These are phyloP conservation scores for Listronotus bonariensis DNA, from an alignment of 1,140 invertebrate genomes.

Conservation along the genomic window DNA sequence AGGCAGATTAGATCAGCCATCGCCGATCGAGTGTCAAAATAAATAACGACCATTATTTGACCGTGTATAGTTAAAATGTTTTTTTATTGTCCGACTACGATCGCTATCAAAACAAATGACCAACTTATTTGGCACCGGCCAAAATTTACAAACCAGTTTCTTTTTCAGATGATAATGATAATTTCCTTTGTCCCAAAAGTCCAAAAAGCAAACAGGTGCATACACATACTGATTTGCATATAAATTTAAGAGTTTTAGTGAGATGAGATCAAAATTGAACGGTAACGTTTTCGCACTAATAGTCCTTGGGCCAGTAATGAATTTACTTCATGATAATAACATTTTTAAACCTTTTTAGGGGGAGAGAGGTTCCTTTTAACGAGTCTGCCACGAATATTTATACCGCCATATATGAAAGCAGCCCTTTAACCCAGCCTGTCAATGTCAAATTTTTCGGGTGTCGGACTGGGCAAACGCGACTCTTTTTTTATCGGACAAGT, in stretches of 20 bases:
- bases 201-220: constrained; percentile 7
- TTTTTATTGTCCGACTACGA: neutral
- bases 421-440: no score
- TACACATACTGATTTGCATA: neutral
- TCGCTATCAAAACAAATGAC: constrained; percentile 7
- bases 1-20: neutral
- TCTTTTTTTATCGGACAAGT: no score
- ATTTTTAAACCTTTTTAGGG: no score
- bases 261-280: no score
- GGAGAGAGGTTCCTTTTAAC: no score
- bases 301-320: no score
- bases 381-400: no score
- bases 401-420: no score
- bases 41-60: neutral
- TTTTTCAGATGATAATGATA: constrained; percentile 7
- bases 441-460: no score
- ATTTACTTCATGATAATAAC: no score
- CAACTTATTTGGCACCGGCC: constrained; percentile 1
- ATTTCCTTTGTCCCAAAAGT: constrained; percentile 6
- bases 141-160: constrained; percentile 5
- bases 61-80: neutral
- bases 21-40: constrained; percentile 2
- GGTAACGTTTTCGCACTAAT: no score
- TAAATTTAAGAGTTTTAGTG: neutral
- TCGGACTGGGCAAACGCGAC: no score